Evolutionary conservation across 2,888 invertebrate species (phyloP), one percentile per base, ranked within the genome.

Genomic region (Xiphydria camelus): DNA sequence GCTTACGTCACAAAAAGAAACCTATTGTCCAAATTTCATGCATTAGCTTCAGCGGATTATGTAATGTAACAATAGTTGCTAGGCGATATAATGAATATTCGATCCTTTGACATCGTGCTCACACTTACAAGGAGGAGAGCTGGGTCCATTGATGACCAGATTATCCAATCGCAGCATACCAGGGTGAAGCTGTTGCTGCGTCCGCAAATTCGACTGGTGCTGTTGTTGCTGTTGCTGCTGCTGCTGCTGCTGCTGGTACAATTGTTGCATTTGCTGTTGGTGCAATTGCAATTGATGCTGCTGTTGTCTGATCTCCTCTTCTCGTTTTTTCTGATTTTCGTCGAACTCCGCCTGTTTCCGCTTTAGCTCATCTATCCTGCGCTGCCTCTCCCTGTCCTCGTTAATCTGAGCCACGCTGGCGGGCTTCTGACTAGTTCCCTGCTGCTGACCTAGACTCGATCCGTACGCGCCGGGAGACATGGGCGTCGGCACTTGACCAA

Each of bases 361-460:
- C 44, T 81, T 78, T 38, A 81, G 73, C 40, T 83, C 83, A 33
- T 83, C 83, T 19, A 81, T 77, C 57, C 80, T 78, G 34, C 78
- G 73, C 29, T 77, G 74, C 52, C 75, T 69, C 55, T 78, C 80
- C 39, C 73, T 68, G 9, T 78, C 77, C 43, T 78, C 79, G 31
- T 65, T 72, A 4, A 57, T 49, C 20, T 68, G 69, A 15, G 61
- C 46, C 9, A 49, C 37, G 15, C 37, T 49, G 19, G 52, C 47
- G 1, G 58, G 46, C 23, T 69, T 73, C 22, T 66, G 66, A 57
- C 51, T 61, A 46, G 58, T 52, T 14, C 50, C 55, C 19, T 68
- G 46, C n/a, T n/a, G n/a, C 21, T 70, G 60, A 39, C 64, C 62
- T 10, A 54, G 19, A 14, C 51, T 55, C 1, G 63, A 42, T 4